Evolutionary conservation across 2,797 vertebrate species (phyloP).

Genomic region (Gymnothorax javanicus): DNA sequence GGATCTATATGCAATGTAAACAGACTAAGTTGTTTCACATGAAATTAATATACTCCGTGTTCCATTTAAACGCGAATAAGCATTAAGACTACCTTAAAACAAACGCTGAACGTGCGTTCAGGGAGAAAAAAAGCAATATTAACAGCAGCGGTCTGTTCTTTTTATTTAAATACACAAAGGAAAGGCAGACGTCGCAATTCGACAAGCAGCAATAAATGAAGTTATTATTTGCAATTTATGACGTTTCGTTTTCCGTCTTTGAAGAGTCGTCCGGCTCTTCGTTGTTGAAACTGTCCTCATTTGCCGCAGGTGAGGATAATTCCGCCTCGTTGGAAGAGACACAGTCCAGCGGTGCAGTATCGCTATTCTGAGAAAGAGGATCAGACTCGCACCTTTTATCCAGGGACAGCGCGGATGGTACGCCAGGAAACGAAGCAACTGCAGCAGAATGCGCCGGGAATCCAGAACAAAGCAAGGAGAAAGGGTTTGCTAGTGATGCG

Average conservation of each 20-base stretch:
- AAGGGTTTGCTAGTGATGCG: constrained; percentile 69
- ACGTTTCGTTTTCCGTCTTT: constrained; percentile 52
- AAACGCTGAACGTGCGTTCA: constrained; percentile 20
- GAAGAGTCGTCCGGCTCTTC: constrained; percentile 53
- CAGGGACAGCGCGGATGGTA: constrained; percentile 70
- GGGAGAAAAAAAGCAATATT: constrained; percentile 43
- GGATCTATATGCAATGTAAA: constrained; percentile 26
- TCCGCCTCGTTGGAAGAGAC: constrained; percentile 60
- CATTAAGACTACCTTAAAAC: neutral
- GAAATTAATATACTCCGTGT: constrained; percentile 25
- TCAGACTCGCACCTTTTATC: constrained; percentile 69
- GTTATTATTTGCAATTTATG: constrained; percentile 44
- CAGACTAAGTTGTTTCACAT: constrained; percentile 1
- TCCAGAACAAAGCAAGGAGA: constrained; percentile 86
- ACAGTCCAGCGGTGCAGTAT: constrained; percentile 60
- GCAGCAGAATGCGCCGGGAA: constrained; percentile 72
- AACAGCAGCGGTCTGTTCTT: constrained; percentile 41
- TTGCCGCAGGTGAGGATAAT: constrained; percentile 62
- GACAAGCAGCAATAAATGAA: constrained; percentile 52
- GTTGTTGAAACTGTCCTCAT: constrained; percentile 61
- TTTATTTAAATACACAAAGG: constrained; percentile 30
- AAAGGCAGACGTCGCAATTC: constrained; percentile 57
- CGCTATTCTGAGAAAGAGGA: constrained; percentile 56
- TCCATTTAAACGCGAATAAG: constrained; percentile 15
- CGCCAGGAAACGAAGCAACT: constrained; percentile 80